A percentile compares a stretch with the other conserved stretches of the same genome.
Evolutionary conservation across 2,888 invertebrate genomes (phyloP).

Genomic region (Torymus auratus): DNA sequence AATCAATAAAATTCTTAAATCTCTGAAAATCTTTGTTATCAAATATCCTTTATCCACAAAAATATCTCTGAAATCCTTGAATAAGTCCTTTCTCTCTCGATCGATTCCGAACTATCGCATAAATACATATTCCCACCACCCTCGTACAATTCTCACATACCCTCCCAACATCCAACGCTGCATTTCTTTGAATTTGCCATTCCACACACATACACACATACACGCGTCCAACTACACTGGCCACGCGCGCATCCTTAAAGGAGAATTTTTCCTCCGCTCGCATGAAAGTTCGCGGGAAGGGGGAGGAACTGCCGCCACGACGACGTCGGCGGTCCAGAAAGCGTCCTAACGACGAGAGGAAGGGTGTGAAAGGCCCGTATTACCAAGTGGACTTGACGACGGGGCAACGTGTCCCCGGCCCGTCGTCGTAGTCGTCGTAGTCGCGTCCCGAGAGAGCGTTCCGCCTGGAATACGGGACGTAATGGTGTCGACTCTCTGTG

Average conservation of each 20-base stretch:
- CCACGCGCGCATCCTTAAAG: constrained; percentile 59
- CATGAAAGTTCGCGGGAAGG: constrained; percentile 13
- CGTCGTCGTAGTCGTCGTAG: constrained; percentile 66
- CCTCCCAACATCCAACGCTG: not conserved
- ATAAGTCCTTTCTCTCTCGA: constrained; percentile 9
- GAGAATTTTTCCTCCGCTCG: constrained; percentile 58
- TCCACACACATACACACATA: constrained; percentile 40
- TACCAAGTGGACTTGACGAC: constrained; percentile 74
- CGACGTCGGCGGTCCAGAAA: constrained; percentile 62
- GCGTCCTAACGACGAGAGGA: constrained; percentile 71
- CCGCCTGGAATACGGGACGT: constrained; percentile 71
- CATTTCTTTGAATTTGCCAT: constrained; percentile 16
- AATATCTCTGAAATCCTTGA: constrained; percentile 14
- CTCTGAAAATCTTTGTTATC: too few species aligned
- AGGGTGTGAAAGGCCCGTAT: constrained; percentile 68
- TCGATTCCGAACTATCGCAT: not conserved
- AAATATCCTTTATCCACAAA: too few species aligned
- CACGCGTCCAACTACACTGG: constrained; percentile 4
- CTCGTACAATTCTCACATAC: not conserved
- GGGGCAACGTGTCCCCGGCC: constrained; percentile 61
- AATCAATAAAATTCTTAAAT: too few species aligned
- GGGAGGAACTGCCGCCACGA: not conserved
- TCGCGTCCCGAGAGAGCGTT: constrained; percentile 67
- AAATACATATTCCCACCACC: constrained; percentile 16
- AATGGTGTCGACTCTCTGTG: constrained; percentile 71